Evolutionary conservation across 2,113 vertebrate genomes (phyloP), one percentile per base, ranked within the genome.

Genomic region (Cairina moschata): DNA sequence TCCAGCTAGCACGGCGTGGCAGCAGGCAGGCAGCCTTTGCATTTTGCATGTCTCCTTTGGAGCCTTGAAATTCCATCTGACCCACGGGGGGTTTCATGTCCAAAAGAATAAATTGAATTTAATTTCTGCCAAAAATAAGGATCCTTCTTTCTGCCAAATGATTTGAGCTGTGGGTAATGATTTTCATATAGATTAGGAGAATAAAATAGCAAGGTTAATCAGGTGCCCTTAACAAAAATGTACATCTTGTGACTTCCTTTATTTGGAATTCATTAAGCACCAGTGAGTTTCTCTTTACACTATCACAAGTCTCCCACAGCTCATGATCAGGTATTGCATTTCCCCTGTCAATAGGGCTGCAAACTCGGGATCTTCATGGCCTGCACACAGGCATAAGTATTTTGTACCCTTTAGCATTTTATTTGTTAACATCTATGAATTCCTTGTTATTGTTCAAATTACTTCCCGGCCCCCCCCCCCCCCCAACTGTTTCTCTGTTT

Each of bases 31-130:
- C 2, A 38, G n/a, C 20, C 52, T 58, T 40, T 29, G 68, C 40
- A 15, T 72, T 78, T 4, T 40, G 31, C 10, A 74, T 16, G 16
- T 20, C 56, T 83, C 55, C 83, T 77, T 23, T 17, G 13, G 31
- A 80, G 48, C 31, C 68, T 29, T 1, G 0, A 48, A 75, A 76
- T 76, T 67, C 72, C 63, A 76, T 13, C 32, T 1, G 2, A 83
- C 46, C 25, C 34, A 48, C 1, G 0, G 18, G 9, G 44, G 56
- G 36, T 66, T 86, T 62, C 0, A 0, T 17, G 18, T 58, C 20
- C 72, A 72, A 68, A 65, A 67, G 32, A 75, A 62, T 8, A 4
- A 56, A 79, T 44, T 88, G 60, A 42, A 55, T 79, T 83, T 34
- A 34, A 58, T 83, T 63, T 83, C 82, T 73, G 55, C 23, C 44